phyloP scores from a whole-genome alignment of 2,113 vertebrate species.

The Meriones unguiculatus region DNA sequence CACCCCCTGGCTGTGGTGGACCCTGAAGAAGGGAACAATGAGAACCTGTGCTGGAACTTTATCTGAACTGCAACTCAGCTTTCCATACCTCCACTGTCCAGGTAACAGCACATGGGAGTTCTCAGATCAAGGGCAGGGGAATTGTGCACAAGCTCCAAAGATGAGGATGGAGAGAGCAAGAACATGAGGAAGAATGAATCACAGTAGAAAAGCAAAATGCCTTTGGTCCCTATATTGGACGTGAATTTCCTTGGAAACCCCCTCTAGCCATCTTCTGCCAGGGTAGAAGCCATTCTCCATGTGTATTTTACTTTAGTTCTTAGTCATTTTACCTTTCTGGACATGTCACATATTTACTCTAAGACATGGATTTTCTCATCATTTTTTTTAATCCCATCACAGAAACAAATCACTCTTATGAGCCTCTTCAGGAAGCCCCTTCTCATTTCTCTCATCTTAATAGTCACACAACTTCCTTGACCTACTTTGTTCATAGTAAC shows the following conservation, averaged over 20 bases:
- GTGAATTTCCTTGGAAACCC: neutral
- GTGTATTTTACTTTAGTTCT: neutral
- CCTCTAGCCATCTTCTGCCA: neutral
- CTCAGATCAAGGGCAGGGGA: neutral
- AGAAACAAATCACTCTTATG: neutral
- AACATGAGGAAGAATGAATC: neutral
- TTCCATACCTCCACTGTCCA: constrained; percentile 55
- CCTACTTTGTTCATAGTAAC: constrained; percentile 25
- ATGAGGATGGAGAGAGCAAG: neutral
- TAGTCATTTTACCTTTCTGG: neutral
- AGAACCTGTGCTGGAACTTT: constrained; percentile 50
- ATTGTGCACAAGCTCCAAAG: neutral
- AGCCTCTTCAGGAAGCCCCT: neutral
- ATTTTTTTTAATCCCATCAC: no score
- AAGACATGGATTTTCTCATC: neutral
- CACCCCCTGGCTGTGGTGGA: neutral
- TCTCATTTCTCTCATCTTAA: constrained; percentile 19
- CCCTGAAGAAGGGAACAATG: constrained; percentile 43
- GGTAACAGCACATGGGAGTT: neutral
- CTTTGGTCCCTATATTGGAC: neutral
- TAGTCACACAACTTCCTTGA: constrained; percentile 56
- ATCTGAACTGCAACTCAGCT: constrained; percentile 50
- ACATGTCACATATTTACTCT: neutral
- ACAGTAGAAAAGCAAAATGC: neutral
- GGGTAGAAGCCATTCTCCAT: neutral